Evolutionary conservation across 2,113 vertebrate species (phyloP).

Genomic region (Percopsis transmontana): DNA sequence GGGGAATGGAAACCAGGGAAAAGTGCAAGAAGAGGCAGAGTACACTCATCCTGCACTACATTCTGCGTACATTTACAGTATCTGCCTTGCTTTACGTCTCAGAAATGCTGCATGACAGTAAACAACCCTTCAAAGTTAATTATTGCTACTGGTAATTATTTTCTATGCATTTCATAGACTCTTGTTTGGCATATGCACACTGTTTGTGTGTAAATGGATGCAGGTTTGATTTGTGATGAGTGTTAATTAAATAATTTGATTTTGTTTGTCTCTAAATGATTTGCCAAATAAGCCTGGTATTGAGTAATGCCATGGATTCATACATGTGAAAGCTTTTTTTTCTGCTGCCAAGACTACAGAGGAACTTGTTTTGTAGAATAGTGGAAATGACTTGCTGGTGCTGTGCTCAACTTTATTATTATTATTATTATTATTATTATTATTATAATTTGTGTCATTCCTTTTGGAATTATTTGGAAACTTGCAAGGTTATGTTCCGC

Average conservation of each 20-base stretch:
- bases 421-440: constrained; percentile 50
- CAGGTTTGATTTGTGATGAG: constrained; percentile 67
- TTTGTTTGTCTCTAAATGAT: constrained; percentile 80
- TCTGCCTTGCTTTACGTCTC: constrained; percentile 75
- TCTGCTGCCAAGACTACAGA: constrained; percentile 62
- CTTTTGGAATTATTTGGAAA: constrained; percentile 72
- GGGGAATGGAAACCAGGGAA: constrained; percentile 73
- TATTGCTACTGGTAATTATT: constrained; percentile 67
- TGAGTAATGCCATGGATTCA: constrained; percentile 79
- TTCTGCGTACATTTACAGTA: constrained; percentile 47
- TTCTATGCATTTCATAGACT: constrained; percentile 90
- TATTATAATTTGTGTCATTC: too few species aligned
- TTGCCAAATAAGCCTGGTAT: constrained; percentile 88
- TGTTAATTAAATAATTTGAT: constrained; percentile 41
- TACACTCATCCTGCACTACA: constrained; percentile 41
- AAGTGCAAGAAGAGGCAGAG: constrained; percentile 65
- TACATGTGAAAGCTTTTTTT: constrained; percentile 79
- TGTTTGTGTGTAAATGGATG: constrained; percentile 14
- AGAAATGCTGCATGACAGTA: constrained; percentile 89
- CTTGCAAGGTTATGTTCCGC: constrained; percentile 75
- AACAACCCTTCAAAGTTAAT: constrained; percentile 73
- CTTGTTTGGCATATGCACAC: constrained; percentile 77
- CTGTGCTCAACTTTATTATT: constrained; percentile 47
- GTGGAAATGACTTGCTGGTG: constrained; percentile 34
- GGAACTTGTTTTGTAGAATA: constrained; percentile 19